Conservation (phyloP, 2,888 invertebrate species). For the Cyclophora albipunctata region DNA sequence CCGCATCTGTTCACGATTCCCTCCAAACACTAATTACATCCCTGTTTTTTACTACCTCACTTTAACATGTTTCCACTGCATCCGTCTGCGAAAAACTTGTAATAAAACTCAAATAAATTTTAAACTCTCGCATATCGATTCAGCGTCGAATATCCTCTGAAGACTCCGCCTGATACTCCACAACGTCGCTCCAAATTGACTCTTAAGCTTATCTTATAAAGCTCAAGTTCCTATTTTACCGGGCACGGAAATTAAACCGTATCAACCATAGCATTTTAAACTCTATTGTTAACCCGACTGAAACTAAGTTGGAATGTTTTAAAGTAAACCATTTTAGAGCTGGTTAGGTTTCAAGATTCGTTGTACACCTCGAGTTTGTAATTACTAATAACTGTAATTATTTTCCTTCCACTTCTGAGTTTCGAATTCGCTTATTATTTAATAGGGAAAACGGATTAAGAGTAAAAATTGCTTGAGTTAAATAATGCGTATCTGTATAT, state of each 20-base stretch:
- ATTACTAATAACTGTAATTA: constrained; percentile 56
- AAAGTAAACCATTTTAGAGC: constrained; percentile 34
- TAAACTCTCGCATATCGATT: constrained; percentile 30
- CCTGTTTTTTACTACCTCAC: constrained; percentile 54
- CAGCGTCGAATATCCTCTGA: constrained; percentile 38
- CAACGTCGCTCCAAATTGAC: constrained; percentile 33
- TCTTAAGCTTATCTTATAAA: constrained; percentile 35
- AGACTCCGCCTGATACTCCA: constrained; percentile 13
- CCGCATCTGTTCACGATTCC: constrained; percentile 48
- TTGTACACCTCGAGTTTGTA: constrained; percentile 48
- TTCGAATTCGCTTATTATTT: constrained; percentile 28
- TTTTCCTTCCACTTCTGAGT: constrained; percentile 36
- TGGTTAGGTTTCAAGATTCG: constrained; percentile 48
- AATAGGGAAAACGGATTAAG: constrained; percentile 18
- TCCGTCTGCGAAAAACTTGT: constrained; percentile 35
- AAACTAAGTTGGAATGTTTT: constrained; percentile 27
- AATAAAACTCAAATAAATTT: constrained; percentile 37
- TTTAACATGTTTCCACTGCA: constrained; percentile 47
- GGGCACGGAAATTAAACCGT: constrained; percentile 31
- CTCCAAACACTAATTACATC: constrained; percentile 63
- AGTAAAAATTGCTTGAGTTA: constrained; percentile 10
- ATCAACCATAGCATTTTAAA: constrained; percentile 32
- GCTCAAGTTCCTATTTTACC: constrained; percentile 32
- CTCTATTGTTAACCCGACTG: constrained; percentile 29
- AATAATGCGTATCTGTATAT: constrained; percentile 1